A percentile compares a stretch with the other conserved stretches of the same genome.
Conservation (phyloP, 1,140 invertebrate genomes). For the Orchesella cincta region DNA sequence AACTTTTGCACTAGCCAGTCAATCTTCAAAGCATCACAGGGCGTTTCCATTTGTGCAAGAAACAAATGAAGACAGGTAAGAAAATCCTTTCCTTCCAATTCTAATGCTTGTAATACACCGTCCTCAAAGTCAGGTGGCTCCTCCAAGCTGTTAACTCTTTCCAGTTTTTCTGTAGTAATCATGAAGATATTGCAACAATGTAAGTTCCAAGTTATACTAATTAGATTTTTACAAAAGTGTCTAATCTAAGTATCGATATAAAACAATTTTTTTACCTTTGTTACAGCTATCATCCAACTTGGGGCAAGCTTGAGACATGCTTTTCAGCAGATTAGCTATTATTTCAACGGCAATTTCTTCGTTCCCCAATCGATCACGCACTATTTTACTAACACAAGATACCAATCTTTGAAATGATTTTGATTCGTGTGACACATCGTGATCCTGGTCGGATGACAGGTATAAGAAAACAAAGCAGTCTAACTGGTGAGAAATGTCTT, state of each 20-base stretch:
- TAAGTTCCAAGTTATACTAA: not conserved
- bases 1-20: constrained; percentile 8
- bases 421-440: not conserved
- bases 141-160: not conserved
- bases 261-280: not conserved
- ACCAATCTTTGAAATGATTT: not conserved
- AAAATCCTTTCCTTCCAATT: constrained; percentile 15
- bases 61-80: not conserved
- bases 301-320: constrained; percentile 6
- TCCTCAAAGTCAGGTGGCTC: not conserved
- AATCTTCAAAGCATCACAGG: not conserved
- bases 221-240: not conserved
- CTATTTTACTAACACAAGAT: not conserved
- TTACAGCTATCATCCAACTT: constrained; percentile 1
- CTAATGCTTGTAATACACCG: not conserved
- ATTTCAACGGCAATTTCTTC: constrained; percentile 5
- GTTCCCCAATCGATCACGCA: not conserved
- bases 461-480: constrained; percentile 6
- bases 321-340: constrained; percentile 3
- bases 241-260: not conserved
- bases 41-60: not conserved
- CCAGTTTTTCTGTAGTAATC: not conserved
- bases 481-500: not conserved
- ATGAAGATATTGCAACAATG: not conserved
- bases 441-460: not conserved